Conservation (phyloP, 2,888 invertebrate species). For the Mythimna pallens region DNA sequence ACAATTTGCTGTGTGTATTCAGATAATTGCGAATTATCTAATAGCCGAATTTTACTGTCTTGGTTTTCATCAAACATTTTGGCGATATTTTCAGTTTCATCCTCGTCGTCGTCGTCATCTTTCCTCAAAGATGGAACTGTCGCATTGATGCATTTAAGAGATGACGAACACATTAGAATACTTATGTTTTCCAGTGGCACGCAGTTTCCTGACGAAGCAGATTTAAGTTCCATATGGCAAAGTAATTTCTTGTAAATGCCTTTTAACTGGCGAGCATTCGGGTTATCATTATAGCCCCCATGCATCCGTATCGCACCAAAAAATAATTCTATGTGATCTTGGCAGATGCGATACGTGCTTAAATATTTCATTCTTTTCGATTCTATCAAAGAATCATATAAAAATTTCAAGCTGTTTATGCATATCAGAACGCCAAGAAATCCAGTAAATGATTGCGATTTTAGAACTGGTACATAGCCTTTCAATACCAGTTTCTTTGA, state of each 20-base stretch:
- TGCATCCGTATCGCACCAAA: conserved; percentile 47
- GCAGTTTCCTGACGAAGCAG: no score
- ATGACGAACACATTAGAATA: no score
- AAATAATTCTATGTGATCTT: conserved; percentile 54
- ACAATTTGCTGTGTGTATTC: no score
- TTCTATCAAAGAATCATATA: conserved; percentile 33
- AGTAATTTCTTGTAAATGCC: conserved; percentile 47
- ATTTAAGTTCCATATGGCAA: conserved; percentile 49
- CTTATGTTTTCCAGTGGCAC: no score
- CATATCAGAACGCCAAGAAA: conserved; percentile 37
- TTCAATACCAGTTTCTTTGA: conserved; percentile 30
- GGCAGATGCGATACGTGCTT: conserved; percentile 39
- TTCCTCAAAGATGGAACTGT: no score
- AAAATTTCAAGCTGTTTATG: conserved; percentile 34
- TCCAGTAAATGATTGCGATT: conserved; percentile 35
- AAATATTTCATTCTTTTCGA: conserved; percentile 33
- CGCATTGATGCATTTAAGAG: no score
- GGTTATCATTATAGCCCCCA: conserved; percentile 47
- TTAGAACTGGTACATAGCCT: conserved; percentile 38
- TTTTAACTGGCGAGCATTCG: conserved; percentile 50
- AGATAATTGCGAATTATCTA: no score
- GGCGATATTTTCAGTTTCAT: no score
- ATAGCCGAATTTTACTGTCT: no score
- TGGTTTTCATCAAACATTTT: no score
- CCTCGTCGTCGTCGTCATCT: no score